Conservation (phyloP, 2,113 vertebrate species). For the Misgurnus mizolepis region DNA sequence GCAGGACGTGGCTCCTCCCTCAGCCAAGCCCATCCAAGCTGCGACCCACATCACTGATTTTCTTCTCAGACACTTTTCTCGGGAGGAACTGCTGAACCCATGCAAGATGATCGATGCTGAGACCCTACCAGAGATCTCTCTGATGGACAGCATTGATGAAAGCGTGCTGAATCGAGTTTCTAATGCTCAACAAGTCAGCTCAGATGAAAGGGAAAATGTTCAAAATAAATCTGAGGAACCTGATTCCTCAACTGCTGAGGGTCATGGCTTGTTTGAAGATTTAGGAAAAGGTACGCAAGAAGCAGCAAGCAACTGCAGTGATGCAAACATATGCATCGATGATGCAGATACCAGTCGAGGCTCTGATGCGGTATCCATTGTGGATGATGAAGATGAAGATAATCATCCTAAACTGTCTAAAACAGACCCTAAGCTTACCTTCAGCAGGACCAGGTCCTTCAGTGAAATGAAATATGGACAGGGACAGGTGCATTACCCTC, state of each 20-base stretch:
- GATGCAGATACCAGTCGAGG: constrained; percentile 5
- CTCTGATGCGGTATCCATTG: background rate
- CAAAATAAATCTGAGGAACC: background rate
- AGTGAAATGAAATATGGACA: constrained; percentile 70
- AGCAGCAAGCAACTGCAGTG: background rate
- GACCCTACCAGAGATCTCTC: constrained; percentile 81
- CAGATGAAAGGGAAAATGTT: constrained; percentile 3
- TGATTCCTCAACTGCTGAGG: background rate
- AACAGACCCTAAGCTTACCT: constrained; percentile 43
- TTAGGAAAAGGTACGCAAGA: background rate
- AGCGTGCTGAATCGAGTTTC: constrained; percentile 54
- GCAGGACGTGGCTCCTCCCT: background rate
- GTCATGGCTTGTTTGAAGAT: background rate
- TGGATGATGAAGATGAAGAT: background rate
- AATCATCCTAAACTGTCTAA: background rate
- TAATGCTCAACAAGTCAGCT: background rate
- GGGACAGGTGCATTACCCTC: constrained; percentile 72
- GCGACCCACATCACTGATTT: constrained; percentile 66
- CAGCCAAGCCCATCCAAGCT: constrained; percentile 45
- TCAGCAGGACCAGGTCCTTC: constrained; percentile 66
- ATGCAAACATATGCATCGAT: too few species aligned
- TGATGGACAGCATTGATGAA: constrained; percentile 77
- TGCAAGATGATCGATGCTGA: constrained; percentile 77
- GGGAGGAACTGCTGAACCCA: constrained; percentile 68
- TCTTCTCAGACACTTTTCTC: constrained; percentile 76